Conservation (phyloP, 2,888 invertebrate species). For the Nomada flava region DNA sequence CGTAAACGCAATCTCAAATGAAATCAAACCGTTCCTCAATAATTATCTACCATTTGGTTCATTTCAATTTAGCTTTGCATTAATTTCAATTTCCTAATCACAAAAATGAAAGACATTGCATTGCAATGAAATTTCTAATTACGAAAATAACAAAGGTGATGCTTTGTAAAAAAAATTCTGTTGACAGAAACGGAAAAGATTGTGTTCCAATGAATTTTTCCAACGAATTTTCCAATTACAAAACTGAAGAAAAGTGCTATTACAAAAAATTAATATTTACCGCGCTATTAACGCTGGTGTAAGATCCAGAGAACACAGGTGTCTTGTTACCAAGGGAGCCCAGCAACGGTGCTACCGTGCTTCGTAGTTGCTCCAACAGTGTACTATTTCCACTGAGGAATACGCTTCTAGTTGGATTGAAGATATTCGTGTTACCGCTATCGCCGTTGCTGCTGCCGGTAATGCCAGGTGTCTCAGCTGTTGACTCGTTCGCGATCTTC, state of each 20-base stretch:
- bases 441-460: constrained; percentile 73
- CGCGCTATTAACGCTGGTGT: constrained; percentile 75
- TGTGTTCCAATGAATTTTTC: too few species aligned
- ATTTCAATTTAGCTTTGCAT: too few species aligned
- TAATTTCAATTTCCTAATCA: too few species aligned
- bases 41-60: too few species aligned
- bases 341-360: constrained; percentile 82
- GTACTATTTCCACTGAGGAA: constrained; percentile 74
- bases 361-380: constrained; percentile 79
- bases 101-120: too few species aligned
- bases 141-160: background rate
- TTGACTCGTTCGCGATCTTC: constrained; percentile 65
- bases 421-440: constrained; percentile 77
- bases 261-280: constrained; percentile 69
- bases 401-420: constrained; percentile 79
- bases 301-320: constrained; percentile 78
- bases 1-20: too few species aligned
- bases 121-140: too few species aligned
- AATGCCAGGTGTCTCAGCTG: constrained; percentile 48
- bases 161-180: background rate
- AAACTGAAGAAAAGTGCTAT: background rate
- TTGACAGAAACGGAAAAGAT: too few species aligned
- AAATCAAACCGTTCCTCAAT: too few species aligned
- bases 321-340: constrained; percentile 78
- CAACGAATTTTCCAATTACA: too few species aligned